Base-by-base conservation (phyloP, 2,113 vertebrate genomes). In the Kryptolebias marmoratus region DNA sequence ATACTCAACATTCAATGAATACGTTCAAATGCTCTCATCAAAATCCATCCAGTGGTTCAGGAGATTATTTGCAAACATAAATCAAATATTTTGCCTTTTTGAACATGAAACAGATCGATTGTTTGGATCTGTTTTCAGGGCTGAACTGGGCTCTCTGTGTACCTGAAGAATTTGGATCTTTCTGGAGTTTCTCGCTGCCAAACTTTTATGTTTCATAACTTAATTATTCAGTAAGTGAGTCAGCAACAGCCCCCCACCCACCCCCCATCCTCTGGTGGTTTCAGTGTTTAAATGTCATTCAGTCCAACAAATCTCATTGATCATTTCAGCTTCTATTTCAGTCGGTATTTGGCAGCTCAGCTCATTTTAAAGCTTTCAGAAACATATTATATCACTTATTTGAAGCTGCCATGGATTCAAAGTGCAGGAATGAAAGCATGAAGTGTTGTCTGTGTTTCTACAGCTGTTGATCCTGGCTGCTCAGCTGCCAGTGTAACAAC, bases 401-500 rank as follows among this genome's bases (percentile, higher is more conserved):
- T 2, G 22, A 1, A 69, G 48, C 15, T 14, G 28, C 31, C 12
- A 9, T 36, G 36, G 36, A 36, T 36, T 7, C 36, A 36, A 22
- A 7, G 3, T 18, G 5, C 2, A 52, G 27, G 4, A 30, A 58
- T 14, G 2, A 16, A 30, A 56, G 18, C 64, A 15, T 9, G 1
- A 1, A 27, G 27, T 44, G 39, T 11, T 4, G 6, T 66, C 61
- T 9, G 22, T 30, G 54, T 64, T 55, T 50, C 47, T 27, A 56
- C 45, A 14, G 45, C 22, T 27, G 52, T 28, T 52, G 49, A 67
- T 68, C 58, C 8, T 39, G 9, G 54, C 30, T 60, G 11, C 36
- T 48, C 39, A 54, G 47, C 64, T 70, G 72, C 55, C 74, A 62
- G 67, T 54, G 48, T 55, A 71, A 59, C 22, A n/a, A 36, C 8